Evolutionary conservation across 2,797 vertebrate species (phyloP).

Genomic region (Erithacus rubecula): DNA sequence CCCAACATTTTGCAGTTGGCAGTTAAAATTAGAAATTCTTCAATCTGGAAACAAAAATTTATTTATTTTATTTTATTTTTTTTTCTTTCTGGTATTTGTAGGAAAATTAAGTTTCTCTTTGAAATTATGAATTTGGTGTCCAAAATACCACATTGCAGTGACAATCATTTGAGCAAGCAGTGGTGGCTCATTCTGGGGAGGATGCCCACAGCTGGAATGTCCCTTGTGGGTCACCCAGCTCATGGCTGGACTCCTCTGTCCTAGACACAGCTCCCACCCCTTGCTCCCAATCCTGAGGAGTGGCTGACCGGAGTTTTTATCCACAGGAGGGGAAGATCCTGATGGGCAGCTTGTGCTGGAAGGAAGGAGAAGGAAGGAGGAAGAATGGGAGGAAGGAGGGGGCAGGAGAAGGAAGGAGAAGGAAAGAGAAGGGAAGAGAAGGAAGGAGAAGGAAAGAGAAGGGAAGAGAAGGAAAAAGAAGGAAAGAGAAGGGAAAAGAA

Average conservation of each 20-base stretch:
- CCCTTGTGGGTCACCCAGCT: neutral
- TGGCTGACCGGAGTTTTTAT: fast-evolving
- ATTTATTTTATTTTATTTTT: neutral
- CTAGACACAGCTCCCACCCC: neutral
- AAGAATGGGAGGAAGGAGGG: fast-evolving
- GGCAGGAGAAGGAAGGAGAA: neutral
- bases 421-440: no score
- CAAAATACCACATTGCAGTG: neutral
- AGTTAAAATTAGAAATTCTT: neutral
- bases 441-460: fast-evolving
- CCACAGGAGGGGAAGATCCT: neutral
- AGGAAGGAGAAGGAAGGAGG: no score
- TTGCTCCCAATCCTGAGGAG: neutral
- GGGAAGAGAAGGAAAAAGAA: fast-evolving
- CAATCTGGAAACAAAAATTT: neutral
- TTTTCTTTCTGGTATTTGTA: neutral
- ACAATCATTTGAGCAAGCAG: neutral
- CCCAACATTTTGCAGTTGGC: neutral
- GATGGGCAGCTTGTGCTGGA: neutral
- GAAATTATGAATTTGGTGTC: neutral
- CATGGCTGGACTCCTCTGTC: neutral
- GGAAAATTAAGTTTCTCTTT: neutral
- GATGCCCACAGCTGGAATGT: neutral
- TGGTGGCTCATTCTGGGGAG: neutral
- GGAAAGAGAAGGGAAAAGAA: neutral